Evolutionary conservation across 2,797 vertebrate species (phyloP).

Genomic region (Odontamblyopus lacepedii): DNA sequence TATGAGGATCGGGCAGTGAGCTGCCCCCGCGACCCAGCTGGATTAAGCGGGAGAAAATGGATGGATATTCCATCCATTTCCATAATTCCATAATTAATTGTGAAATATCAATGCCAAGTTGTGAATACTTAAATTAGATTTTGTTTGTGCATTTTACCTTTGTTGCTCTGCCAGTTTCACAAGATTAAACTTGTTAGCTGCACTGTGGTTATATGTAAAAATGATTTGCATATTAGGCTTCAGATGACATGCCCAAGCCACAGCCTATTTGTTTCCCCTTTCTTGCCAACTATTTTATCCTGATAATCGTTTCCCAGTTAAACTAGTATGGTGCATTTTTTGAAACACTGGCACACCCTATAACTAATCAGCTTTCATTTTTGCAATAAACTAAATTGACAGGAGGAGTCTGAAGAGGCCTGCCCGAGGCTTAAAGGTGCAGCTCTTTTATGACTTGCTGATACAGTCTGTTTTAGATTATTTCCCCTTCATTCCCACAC

Average conservation of each 20-base stretch:
- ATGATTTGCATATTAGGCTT: slow-evolving; percentile 2
- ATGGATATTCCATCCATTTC: background rate
- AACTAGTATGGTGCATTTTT: background rate
- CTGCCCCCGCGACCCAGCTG: too few species aligned
- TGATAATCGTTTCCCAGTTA: background rate
- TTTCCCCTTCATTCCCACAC: background rate
- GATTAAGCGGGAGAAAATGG: too few species aligned
- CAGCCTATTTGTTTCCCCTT: background rate
- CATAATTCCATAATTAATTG: background rate
- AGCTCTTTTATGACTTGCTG: background rate
- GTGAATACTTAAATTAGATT: background rate
- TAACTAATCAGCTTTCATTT: too few species aligned
- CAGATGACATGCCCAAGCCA: background rate
- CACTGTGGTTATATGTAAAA: background rate
- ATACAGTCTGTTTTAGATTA: background rate
- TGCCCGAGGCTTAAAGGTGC: background rate
- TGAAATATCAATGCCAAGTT: background rate
- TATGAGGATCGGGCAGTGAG: too few species aligned
- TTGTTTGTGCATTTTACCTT: background rate
- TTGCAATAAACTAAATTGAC: background rate
- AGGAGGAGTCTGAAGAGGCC: too few species aligned
- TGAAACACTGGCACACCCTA: too few species aligned
- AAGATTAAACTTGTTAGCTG: background rate
- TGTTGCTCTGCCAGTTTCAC: background rate
- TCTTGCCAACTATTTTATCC: background rate